phyloP scores from a whole-genome alignment of 2,797 vertebrate species.

The Arnoldichthys spilopterus region DNA sequence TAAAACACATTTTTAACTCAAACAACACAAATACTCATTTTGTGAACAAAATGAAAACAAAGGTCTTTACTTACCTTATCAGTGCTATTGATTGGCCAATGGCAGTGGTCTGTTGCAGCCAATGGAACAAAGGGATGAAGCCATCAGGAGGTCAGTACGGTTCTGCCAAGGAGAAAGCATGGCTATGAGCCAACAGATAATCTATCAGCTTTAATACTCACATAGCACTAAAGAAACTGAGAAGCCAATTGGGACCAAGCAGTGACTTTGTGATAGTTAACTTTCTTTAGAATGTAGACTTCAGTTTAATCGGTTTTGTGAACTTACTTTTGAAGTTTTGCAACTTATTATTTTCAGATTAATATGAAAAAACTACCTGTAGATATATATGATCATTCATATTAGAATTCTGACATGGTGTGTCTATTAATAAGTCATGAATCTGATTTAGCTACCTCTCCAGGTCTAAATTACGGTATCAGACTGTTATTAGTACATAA shows the following conservation, averaged over 20 bases:
- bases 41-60: not conserved
- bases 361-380: too few species aligned
- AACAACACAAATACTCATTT: too few species aligned
- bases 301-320: constrained; percentile 4
- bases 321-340: not conserved
- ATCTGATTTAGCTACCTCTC: too few species aligned
- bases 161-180: constrained; percentile 4
- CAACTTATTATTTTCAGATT: not conserved
- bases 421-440: too few species aligned
- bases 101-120: constrained; percentile 23
- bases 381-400: too few species aligned
- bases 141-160: constrained; percentile 15
- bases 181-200: not conserved
- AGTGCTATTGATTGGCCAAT: constrained; percentile 21
- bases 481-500: too few species aligned
- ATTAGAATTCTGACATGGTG: too few species aligned
- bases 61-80: constrained; percentile 3
- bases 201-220: not conserved
- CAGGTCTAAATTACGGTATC: too few species aligned
- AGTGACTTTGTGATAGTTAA: not conserved
- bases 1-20: too few species aligned
- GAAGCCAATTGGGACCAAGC: not conserved
- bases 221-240: not conserved
- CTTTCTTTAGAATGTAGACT: not conserved
- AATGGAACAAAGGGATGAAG: constrained; percentile 23